phyloP scores from a whole-genome alignment of 2,797 vertebrate species.

The Benthosema pterotum region DNA sequence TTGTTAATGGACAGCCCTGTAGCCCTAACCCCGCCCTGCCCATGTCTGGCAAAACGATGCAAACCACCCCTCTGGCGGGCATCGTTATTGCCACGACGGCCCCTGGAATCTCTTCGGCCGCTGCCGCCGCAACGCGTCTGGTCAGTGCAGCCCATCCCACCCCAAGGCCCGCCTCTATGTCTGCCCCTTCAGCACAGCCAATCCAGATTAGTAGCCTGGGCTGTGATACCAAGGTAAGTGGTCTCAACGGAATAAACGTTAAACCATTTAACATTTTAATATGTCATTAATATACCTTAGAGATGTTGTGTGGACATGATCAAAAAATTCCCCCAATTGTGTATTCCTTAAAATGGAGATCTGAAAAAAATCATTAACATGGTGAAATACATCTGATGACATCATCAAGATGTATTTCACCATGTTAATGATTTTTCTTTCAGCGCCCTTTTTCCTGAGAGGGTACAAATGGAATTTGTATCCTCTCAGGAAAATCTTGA shows the following conservation, averaged over 20 bases:
- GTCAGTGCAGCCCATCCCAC: conserved; percentile 61
- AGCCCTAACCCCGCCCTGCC: conserved; percentile 87
- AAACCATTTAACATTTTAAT: no score
- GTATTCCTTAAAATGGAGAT: no score
- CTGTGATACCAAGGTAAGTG: conserved; percentile 88
- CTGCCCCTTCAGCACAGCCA: conserved; percentile 78
- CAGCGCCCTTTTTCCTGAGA: no score
- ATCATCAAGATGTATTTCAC: no score
- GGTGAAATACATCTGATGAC: no score
- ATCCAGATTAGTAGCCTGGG: conserved; percentile 96
- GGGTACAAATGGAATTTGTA: no score
- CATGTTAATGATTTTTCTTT: no score
- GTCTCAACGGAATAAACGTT: neutral
- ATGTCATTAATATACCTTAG: no score
- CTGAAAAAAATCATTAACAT: no score
- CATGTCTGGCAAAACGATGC: conserved; percentile 60
- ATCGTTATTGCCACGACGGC: conserved; percentile 93
- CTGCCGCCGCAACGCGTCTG: conserved; percentile 78
- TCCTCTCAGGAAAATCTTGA: no score
- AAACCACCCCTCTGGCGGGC: conserved; percentile 89
- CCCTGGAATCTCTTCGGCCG: conserved; percentile 11
- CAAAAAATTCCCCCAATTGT: no score
- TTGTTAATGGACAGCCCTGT: conserved; percentile 94
- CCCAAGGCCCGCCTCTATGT: conserved; percentile 19
- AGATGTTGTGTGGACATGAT: no score